Evolutionary conservation across 2,113 vertebrate genomes (phyloP).

Genomic region (Sphaerodactylus townsendi): DNA sequence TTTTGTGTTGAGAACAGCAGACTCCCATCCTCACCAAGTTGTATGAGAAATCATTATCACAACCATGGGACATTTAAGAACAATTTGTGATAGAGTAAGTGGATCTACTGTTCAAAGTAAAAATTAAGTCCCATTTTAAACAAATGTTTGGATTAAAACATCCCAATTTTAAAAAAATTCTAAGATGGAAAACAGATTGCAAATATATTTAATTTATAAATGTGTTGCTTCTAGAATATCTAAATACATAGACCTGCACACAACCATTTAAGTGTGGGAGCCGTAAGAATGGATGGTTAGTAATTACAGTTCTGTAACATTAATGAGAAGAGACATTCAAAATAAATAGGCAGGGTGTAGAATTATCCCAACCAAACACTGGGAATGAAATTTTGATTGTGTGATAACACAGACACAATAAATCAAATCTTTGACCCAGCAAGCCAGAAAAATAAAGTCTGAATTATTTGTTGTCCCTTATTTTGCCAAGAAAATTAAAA

Average conservation of each 20-base stretch:
- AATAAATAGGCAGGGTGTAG: slow-evolving; percentile 48
- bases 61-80: neutral
- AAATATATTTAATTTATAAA: neutral
- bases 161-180: neutral
- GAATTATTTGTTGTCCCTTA: slow-evolving; percentile 23
- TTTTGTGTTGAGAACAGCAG: neutral
- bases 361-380: slow-evolving; percentile 46
- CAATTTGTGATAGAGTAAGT: neutral
- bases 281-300: neutral
- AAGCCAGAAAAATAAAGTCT: slow-evolving; percentile 43
- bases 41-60: neutral
- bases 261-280: neutral
- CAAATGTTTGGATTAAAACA: too few species aligned
- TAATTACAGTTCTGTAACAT: slow-evolving; percentile 17
- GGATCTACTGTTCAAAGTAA: neutral
- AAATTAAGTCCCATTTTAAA: neutral
- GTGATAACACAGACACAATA: slow-evolving; percentile 56
- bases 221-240: too few species aligned
- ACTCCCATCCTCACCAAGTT: neutral
- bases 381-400: slow-evolving; percentile 32
- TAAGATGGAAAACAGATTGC: neutral
- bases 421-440: slow-evolving; percentile 48
- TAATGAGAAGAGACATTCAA: slow-evolving; percentile 59
- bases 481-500: slow-evolving; percentile 52
- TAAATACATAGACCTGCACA: neutral